Evolutionary conservation across 2,797 vertebrate species (phyloP).

Genomic region (Brotula barbata): DNA sequence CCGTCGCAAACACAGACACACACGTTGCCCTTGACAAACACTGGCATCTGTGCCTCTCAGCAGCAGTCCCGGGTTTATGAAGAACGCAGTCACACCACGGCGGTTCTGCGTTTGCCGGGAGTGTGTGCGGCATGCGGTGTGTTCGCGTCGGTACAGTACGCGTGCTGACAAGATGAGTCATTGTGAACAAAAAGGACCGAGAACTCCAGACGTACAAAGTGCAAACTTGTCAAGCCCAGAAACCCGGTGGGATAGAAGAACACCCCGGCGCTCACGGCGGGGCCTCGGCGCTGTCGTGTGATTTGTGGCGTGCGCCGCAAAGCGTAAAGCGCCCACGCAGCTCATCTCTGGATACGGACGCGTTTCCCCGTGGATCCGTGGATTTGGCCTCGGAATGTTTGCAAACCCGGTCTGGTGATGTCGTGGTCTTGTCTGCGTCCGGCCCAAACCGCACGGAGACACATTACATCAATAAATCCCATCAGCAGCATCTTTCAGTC

Average conservation of each 20-base stretch:
- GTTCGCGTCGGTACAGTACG: conserved; percentile 12
- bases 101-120: conserved; percentile 2
- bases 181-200: conserved; percentile 29
- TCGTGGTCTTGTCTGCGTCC: too few species aligned
- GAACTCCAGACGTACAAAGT: conserved; percentile 51
- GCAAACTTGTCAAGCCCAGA: conserved; percentile 57
- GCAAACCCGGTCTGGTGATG: too few species aligned
- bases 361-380: too few species aligned
- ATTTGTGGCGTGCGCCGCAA: too few species aligned
- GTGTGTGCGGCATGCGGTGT: too few species aligned
- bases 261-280: conserved; percentile 32
- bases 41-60: conserved; percentile 67
- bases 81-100: conserved; percentile 26
- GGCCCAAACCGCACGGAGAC: too few species aligned
- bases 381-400: too few species aligned
- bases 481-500: too few species aligned
- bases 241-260: conserved; percentile 47
- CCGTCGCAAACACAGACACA: conserved; percentile 11
- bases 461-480: too few species aligned
- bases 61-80: conserved; percentile 35
- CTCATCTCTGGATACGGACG: too few species aligned
- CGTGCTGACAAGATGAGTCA: conserved; percentile 29
- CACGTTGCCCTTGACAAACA: conserved; percentile 52
- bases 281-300: too few species aligned
- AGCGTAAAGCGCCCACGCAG: too few species aligned